Evolutionary conservation across 2,888 invertebrate genomes (phyloP).

Genomic region (Caenorhabditis sp.): DNA sequence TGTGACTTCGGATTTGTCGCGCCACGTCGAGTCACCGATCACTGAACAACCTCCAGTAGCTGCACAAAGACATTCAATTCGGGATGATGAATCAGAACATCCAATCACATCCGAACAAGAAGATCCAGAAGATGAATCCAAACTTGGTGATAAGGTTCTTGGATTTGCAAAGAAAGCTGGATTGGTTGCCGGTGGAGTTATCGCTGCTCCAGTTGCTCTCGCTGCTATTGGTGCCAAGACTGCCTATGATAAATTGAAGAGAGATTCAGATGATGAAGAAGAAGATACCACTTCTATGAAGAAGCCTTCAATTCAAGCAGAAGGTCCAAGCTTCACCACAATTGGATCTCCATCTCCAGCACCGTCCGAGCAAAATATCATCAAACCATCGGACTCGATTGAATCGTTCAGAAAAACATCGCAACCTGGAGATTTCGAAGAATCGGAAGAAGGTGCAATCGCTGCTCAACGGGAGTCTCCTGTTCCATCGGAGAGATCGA

Average conservation of each 20-base stretch:
- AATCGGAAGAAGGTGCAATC: background rate
- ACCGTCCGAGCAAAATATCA: conserved; percentile 1
- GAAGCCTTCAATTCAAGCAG: background rate
- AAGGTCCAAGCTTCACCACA: background rate
- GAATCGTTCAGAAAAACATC: no score
- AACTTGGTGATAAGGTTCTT: conserved; percentile 8
- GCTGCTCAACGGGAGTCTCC: conserved; percentile 2
- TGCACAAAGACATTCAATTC: no score
- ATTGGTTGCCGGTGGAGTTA: conserved; percentile 53
- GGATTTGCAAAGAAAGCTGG: conserved; percentile 51
- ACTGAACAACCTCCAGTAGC: background rate
- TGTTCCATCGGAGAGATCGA: conserved; percentile 6
- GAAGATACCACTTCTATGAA: conserved; percentile 1
- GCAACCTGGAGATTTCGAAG: no score
- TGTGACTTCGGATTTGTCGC: conserved; percentile 13
- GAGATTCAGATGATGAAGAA: conserved; percentile 12
- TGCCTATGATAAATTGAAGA: conserved; percentile 47
- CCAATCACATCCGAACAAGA: no score
- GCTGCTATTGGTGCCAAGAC: conserved; percentile 51
- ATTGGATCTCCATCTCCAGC: conserved; percentile 12
- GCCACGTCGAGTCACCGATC: background rate
- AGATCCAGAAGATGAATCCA: conserved; percentile 2
- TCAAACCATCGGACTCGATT: background rate
- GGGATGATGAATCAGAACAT: background rate
- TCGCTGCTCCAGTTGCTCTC: conserved; percentile 52